A percentile compares a stretch with the other conserved stretches of the same genome.
phyloP scores from a whole-genome alignment of 2,113 vertebrate species.

The Podocnemis expansa region DNA sequence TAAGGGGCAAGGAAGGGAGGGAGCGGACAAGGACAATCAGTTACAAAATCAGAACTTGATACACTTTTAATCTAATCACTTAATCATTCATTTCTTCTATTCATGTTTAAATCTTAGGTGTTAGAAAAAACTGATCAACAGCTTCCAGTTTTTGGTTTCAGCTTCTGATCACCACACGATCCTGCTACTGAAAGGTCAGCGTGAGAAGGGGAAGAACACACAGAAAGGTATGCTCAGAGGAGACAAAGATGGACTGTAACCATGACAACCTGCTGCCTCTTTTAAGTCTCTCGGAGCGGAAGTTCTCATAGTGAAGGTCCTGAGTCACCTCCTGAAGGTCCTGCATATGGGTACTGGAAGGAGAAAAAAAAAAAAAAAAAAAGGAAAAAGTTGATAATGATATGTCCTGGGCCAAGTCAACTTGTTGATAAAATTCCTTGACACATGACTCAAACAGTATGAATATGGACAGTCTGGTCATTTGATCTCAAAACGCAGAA shows the following conservation, averaged over 20 bases:
- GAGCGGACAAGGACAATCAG: too few species aligned
- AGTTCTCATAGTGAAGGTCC: conserved; percentile 99
- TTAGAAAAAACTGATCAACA: rapidly evolving
- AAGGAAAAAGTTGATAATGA: too few species aligned
- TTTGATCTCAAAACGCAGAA: background rate
- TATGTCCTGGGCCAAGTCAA: background rate
- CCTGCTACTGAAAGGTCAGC: background rate
- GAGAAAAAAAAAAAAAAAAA: background rate
- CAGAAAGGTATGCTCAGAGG: conserved; percentile 76
- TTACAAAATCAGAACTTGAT: background rate
- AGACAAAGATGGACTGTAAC: conserved; percentile 79
- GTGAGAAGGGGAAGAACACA: conserved; percentile 55
- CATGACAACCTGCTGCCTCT: conserved; percentile 91
- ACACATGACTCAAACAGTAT: background rate
- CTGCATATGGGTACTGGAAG: conserved; percentile 95
- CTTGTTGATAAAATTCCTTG: background rate
- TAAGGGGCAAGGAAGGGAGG: too few species aligned
- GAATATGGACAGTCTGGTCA: background rate
- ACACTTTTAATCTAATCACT: background rate
- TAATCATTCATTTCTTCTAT: background rate
- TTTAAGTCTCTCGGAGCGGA: conserved; percentile 97
- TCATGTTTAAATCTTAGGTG: background rate
- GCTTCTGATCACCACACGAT: background rate
- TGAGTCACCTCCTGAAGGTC: conserved; percentile 99
- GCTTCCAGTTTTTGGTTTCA: background rate